phyloP scores from a whole-genome alignment of 2,797 vertebrate species.

The Amniataba percoides region DNA sequence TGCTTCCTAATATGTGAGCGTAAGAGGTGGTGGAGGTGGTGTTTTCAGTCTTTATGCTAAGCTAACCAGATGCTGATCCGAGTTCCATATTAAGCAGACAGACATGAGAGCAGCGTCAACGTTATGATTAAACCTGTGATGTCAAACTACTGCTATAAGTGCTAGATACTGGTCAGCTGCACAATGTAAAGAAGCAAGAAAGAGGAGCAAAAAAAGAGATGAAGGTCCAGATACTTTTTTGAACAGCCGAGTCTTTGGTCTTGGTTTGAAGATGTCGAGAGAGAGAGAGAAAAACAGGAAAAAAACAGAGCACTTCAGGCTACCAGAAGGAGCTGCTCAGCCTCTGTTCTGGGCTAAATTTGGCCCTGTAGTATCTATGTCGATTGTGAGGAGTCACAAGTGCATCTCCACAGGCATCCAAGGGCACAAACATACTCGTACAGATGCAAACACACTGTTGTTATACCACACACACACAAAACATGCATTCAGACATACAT shows the following conservation, averaged over 20 bases:
- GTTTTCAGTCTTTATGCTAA: slow-evolving; percentile 25
- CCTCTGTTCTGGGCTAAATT: slow-evolving; percentile 78
- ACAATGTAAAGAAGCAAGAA: slow-evolving; percentile 21
- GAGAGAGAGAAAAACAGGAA: slow-evolving; percentile 24
- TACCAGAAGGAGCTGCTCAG: slow-evolving; percentile 52
- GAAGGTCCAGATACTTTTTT: slow-evolving; percentile 35
- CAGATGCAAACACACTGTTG: slow-evolving; percentile 51
- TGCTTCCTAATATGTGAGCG: background rate
- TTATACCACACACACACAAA: slow-evolving; percentile 39
- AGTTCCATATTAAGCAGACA: slow-evolving; percentile 21
- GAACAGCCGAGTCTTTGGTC: slow-evolving; percentile 37
- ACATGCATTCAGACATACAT: slow-evolving; percentile 30
- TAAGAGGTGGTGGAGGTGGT: slow-evolving; percentile 1
- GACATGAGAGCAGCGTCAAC: too few species aligned
- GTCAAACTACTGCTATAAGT: background rate
- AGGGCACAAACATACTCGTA: slow-evolving; percentile 58
- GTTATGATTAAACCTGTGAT: background rate
- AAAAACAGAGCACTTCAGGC: slow-evolving; percentile 46
- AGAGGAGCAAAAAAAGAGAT: slow-evolving; percentile 21
- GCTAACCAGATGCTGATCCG: slow-evolving; percentile 1
- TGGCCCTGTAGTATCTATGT: slow-evolving; percentile 77
- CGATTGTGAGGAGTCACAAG: slow-evolving; percentile 73
- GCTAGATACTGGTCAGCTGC: background rate
- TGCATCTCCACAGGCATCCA: slow-evolving; percentile 67
- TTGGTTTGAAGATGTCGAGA: slow-evolving; percentile 43